These are phyloP conservation scores for Pipra filicauda DNA, from an alignment of 2,113 vertebrate species.

Conservation along the genomic window DNA sequence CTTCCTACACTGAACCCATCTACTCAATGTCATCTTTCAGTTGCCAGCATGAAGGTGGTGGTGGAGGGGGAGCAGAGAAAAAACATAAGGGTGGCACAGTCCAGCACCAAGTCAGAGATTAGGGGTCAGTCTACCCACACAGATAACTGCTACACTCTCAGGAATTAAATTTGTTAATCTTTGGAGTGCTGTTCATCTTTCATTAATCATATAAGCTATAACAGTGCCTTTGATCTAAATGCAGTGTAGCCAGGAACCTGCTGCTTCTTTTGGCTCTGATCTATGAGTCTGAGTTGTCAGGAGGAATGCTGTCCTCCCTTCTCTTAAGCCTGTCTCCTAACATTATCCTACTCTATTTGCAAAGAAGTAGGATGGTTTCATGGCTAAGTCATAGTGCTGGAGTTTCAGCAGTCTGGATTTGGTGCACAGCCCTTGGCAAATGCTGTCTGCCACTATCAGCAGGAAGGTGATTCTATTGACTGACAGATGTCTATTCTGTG, in stretches of 20 bases:
- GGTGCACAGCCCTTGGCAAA: background rate
- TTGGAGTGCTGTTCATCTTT: slow-evolving; percentile 36
- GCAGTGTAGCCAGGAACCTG: background rate
- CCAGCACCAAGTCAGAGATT: slow-evolving; percentile 6
- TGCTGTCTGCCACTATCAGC: background rate
- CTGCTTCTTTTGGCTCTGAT: slow-evolving; percentile 9
- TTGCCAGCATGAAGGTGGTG: background rate
- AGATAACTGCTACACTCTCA: background rate
- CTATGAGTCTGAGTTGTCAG: slow-evolving; percentile 6
- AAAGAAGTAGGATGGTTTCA: background rate
- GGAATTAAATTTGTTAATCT: slow-evolving; percentile 65
- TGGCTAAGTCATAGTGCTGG: background rate
- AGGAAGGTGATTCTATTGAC: background rate
- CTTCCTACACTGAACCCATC: slow-evolving; percentile 52
- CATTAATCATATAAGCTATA: slow-evolving; percentile 31
- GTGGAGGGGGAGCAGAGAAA: background rate
- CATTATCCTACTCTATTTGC: background rate
- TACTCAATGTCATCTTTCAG: slow-evolving; percentile 63
- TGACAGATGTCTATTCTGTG: background rate
- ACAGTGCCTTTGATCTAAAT: slow-evolving; percentile 1
- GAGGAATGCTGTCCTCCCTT: background rate
- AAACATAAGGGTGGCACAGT: background rate
- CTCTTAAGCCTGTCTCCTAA: background rate
- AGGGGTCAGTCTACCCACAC: slow-evolving; percentile 37
- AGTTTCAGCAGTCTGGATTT: background rate